Base-by-base conservation (phyloP, 1,140 invertebrate species). In the Chironomus tepperi region DNA sequence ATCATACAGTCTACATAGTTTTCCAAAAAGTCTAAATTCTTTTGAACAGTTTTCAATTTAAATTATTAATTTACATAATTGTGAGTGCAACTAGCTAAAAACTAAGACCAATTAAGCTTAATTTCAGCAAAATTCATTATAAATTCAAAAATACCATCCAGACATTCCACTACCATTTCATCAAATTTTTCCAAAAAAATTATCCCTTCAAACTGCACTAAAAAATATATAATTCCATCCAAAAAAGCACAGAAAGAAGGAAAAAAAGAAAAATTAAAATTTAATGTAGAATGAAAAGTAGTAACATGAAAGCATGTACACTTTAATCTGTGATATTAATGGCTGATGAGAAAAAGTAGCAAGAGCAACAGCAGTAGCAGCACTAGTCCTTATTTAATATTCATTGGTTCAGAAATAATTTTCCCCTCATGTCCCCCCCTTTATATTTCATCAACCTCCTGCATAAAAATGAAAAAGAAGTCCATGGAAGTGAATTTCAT, bases 281-380 rank as follows among this genome's bases (percentile, higher is more conserved):
- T 57, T 57, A 57, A 57, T 57, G 47, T 57, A 34, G 24, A 34
- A n/a, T 12, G 47, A 57, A 57, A 57, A n/a, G 47, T 57, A n/a
- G 47, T n/a, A 57, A n/a, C 47, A 57, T 57, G 47, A 57, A n/a
- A 57, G 47, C 47, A 57, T 57, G 12, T 15, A 57, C 47, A 57
- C 47, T 57, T 57, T 57, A 57, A 57, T 57, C 47, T 57, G 47
- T 57, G 47, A 57, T 57, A 57, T 57, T 57, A 57, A 57, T 57
- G 47, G 2, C 43, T 47, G 43, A 47, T 34, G 24, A 34, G 24
- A 34, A 34, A 34, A 34, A 34, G 24, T 34, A 34, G 24, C 5
- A 34, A 34, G 24, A 34, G 24, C 24, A 34, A 34, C 24, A 34
- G 24, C 47, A 57, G 2, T 47, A 12, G 12, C 43, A 10, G 15